These are phyloP conservation scores for Echeneis naucrates DNA, from an alignment of 2,797 vertebrate genomes.

Conservation along the genomic window DNA sequence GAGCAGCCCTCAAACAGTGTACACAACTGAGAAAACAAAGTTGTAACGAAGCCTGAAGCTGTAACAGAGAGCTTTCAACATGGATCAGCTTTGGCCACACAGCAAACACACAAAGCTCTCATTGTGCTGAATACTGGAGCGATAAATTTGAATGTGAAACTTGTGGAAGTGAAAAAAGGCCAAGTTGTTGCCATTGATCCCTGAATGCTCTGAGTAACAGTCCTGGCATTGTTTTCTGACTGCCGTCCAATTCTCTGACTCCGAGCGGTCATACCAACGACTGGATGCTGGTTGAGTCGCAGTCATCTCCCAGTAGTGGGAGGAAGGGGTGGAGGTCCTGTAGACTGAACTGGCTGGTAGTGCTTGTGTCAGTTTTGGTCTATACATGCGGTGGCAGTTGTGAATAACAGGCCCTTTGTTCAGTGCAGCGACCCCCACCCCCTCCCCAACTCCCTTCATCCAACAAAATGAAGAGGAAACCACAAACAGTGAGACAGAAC, in stretches of 20 bases:
- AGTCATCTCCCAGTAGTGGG: constrained; percentile 13
- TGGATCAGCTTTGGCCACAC: constrained; percentile 23
- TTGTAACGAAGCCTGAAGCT: constrained; percentile 21
- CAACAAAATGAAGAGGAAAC: constrained; percentile 15
- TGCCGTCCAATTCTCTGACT: constrained; percentile 37
- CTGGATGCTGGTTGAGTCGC: constrained; percentile 16
- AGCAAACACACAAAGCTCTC: constrained; percentile 55
- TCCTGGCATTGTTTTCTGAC: constrained; percentile 58
- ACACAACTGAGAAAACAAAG: constrained; percentile 45
- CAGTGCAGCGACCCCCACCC: constrained; percentile 15
- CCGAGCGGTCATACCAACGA: constrained; percentile 32
- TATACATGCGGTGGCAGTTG: constrained; percentile 7
- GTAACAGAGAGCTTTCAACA: constrained; percentile 37
- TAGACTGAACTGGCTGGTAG: constrained; percentile 41
- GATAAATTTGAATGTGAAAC: constrained; percentile 55
- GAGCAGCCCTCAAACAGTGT: constrained; percentile 3
- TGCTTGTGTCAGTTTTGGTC: constrained; percentile 43
- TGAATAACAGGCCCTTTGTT: constrained; percentile 56
- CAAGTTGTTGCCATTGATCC: constrained; percentile 57
- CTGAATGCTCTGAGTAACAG: constrained; percentile 54
- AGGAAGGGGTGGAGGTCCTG: constrained; percentile 34
- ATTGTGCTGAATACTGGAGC: constrained; percentile 42
- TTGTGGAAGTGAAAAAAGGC: constrained; percentile 55
- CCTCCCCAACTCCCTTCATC: neutral
- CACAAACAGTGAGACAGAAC: constrained; percentile 15